These are phyloP conservation scores for Rhinoraja longicauda DNA, from an alignment of 2,797 vertebrate species.

Conservation along the genomic window DNA sequence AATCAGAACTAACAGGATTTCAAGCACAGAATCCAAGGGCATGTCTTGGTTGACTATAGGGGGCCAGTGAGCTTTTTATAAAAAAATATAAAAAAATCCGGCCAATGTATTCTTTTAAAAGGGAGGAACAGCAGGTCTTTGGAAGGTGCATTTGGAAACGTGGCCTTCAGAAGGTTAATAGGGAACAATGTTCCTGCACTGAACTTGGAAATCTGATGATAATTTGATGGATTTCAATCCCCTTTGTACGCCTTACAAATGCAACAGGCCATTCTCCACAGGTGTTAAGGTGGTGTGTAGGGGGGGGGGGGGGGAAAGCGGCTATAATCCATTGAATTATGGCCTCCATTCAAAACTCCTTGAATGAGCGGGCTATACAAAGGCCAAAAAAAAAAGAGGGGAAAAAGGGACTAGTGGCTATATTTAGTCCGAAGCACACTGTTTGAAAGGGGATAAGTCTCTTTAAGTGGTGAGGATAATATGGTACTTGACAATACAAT, in stretches of 20 bases:
- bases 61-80: neutral
- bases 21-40: neutral
- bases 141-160: conserved; percentile 14
- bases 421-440: conserved; percentile 26
- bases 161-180: conserved; percentile 21
- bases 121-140: neutral
- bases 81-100: too few species aligned
- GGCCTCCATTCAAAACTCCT: neutral
- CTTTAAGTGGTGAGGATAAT: conserved; percentile 36
- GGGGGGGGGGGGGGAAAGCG: neutral
- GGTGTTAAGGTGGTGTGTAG: conserved; percentile 27
- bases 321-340: conserved; percentile 36
- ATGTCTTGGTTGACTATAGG: neutral
- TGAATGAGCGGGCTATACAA: conserved; percentile 11
- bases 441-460: conserved; percentile 10
- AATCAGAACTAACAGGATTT: conserved; percentile 36
- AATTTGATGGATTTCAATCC: conserved; percentile 32
- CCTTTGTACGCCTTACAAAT: conserved; percentile 24
- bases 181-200: conserved; percentile 12
- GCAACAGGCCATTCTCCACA: conserved; percentile 10
- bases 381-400: conserved; percentile 7
- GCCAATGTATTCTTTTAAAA: conserved; percentile 12
- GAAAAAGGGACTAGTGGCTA: conserved; percentile 8
- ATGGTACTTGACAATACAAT: conserved; percentile 25
- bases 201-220: conserved; percentile 34